Evolutionary conservation across 2,888 invertebrate species (phyloP).

Genomic region (Pammene aurita): DNA sequence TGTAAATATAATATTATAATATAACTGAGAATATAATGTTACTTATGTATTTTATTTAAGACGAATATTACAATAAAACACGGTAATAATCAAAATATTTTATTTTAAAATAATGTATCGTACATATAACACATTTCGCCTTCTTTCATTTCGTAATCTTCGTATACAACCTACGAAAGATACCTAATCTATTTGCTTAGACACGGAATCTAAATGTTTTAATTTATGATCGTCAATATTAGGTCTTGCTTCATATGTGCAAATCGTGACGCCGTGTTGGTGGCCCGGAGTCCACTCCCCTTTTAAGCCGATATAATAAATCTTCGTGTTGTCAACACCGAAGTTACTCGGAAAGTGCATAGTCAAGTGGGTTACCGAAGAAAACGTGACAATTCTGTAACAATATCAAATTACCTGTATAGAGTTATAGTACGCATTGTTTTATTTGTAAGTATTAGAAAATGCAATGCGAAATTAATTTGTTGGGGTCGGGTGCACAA

Average conservation of each 20-base stretch:
- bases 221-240: constrained; percentile 93
- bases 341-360: constrained; percentile 96
- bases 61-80: constrained; percentile 33
- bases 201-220: constrained; percentile 84
- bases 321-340: constrained; percentile 91
- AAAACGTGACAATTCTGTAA: constrained; percentile 95
- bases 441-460: no score
- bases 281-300: constrained; percentile 95
- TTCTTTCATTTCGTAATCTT: neutral
- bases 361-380: constrained; percentile 93
- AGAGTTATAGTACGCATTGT: neutral
- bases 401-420: constrained; percentile 35
- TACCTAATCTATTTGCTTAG: constrained; percentile 80
- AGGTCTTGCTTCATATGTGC: constrained; percentile 94
- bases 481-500: no score
- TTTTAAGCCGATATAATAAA: constrained; percentile 97
- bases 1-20: constrained; percentile 37
- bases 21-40: constrained; percentile 14
- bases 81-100: constrained; percentile 24
- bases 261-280: constrained; percentile 95
- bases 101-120: constrained; percentile 18
- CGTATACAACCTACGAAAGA: no score
- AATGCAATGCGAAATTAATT: no score
- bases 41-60: constrained; percentile 30
- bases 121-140: neutral